Evolutionary conservation across 2,113 vertebrate genomes (phyloP).

Genomic region (Macrotus californicus): DNA sequence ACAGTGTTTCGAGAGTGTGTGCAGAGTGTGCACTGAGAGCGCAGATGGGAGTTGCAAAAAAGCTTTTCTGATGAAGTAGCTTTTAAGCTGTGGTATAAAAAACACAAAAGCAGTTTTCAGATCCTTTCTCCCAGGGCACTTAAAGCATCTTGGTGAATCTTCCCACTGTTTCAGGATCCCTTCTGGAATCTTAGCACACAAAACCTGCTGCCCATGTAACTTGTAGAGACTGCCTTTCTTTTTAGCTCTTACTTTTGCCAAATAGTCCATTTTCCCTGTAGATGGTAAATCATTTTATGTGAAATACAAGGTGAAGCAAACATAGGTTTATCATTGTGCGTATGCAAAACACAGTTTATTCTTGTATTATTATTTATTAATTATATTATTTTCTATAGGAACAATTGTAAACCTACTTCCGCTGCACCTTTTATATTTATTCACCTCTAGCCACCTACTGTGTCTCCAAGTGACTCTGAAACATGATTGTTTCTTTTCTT

Average conservation of each 20-base stretch:
- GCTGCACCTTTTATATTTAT: conserved; percentile 45
- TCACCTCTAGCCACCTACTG: conserved; percentile 55
- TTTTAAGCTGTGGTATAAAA: conserved; percentile 25
- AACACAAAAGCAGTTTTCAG: background rate
- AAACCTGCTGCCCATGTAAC: background rate
- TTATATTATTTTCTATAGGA: background rate
- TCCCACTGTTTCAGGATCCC: background rate
- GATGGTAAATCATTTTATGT: conserved; percentile 64
- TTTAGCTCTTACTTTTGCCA: conserved; percentile 37
- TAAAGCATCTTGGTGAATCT: background rate
- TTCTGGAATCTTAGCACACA: background rate
- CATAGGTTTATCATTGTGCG: background rate
- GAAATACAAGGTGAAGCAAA: background rate
- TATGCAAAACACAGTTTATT: background rate
- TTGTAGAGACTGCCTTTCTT: background rate
- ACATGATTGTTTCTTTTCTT: conserved; percentile 39
- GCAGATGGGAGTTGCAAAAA: background rate
- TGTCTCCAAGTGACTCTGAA: conserved; percentile 64
- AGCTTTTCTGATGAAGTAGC: background rate
- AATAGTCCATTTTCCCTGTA: conserved; percentile 49
- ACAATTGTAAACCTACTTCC: background rate
- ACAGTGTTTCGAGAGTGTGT: background rate
- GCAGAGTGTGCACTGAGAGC: background rate
- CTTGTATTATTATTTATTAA: background rate
- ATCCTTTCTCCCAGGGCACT: background rate